These are phyloP conservation scores for Clanis bilineata DNA, from an alignment of 2,888 invertebrate genomes.

Conservation along the genomic window DNA sequence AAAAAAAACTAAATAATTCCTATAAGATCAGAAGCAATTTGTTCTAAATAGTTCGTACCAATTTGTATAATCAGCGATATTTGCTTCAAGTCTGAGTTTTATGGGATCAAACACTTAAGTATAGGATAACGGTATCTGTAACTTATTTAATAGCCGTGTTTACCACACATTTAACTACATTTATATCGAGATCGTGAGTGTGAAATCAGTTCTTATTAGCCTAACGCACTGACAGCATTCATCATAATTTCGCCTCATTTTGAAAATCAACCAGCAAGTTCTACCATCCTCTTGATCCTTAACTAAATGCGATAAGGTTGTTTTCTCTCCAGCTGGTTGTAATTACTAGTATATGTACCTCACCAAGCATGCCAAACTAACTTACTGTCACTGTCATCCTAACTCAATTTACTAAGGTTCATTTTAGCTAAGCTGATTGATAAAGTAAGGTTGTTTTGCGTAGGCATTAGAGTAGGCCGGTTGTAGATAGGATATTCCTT, in stretches of 20 bases:
- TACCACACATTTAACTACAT: neutral
- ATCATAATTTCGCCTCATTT: constrained; percentile 80
- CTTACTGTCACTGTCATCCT: neutral
- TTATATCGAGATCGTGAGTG: constrained; percentile 27
- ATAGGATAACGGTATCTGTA: neutral
- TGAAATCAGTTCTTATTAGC: constrained; percentile 70
- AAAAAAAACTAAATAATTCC: no score
- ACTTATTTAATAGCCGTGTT: neutral
- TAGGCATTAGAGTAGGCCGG: constrained; percentile 43
- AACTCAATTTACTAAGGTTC: neutral
- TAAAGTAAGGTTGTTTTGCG: constrained; percentile 42
- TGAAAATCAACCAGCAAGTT: constrained; percentile 63
- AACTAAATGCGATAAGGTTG: neutral
- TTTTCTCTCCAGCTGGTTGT: neutral
- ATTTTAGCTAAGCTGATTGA: neutral
- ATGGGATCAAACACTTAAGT: no score
- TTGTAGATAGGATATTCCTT: constrained; percentile 11
- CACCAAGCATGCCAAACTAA: constrained; percentile 52
- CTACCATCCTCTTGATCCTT: neutral
- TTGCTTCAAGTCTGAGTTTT: no score
- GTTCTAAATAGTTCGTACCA: no score
- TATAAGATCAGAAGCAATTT: no score
- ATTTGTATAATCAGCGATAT: no score
- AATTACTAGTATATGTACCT: constrained; percentile 48
- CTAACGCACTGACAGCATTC: constrained; percentile 71